Evolutionary conservation across 1,140 invertebrate species (phyloP), one percentile per base, ranked within the genome.

Genomic region (Ptiloglossa arizonensis): DNA sequence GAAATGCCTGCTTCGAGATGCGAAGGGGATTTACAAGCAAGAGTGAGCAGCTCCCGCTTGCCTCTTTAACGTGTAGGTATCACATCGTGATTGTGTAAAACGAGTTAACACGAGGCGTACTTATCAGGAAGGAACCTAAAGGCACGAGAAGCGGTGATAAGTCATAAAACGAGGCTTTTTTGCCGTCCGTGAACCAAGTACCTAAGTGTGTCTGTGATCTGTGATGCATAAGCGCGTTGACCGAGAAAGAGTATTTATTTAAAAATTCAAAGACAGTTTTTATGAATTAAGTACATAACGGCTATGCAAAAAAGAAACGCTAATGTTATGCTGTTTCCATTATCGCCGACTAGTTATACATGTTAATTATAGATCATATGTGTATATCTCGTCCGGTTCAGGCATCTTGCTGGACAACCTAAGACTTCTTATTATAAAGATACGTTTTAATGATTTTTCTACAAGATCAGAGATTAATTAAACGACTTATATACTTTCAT

Each of bases 171-270:
- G 73, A 52, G 54, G 70, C 24, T 60, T 69, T 17, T 56, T 59
- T 57, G 56, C 59, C 68, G 77, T 84, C 79, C 74, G 64, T 71
- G 54, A 72, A 89, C 83, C 79, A 80, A 87, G 88, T 91, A 91
- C 88, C 89, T 91, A 90, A 90, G 86, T 90, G 87, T 89, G 79
- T 87, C 90, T 91, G 89, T 91, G 89, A 91, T 91, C 64, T 63
- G 79, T 86, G 71, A 81, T 80, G 74, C 67, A 67, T 75, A 70
- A 70, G 79, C 79, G 50, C 59, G 56, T 83, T 78, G 69, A 83
- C 59, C 56, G 69, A 82, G 67, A 81, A 79, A 79, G 27, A 77
- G 54, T 85, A 85, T 85, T 85, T 85, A 85, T 85, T 84, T 81
- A 84, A 73, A 54, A 56, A 52, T 68, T 22, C 32, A 62, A 73